phyloP scores from a whole-genome alignment of 2,797 vertebrate species.

The Emydoidea blandingii region DNA sequence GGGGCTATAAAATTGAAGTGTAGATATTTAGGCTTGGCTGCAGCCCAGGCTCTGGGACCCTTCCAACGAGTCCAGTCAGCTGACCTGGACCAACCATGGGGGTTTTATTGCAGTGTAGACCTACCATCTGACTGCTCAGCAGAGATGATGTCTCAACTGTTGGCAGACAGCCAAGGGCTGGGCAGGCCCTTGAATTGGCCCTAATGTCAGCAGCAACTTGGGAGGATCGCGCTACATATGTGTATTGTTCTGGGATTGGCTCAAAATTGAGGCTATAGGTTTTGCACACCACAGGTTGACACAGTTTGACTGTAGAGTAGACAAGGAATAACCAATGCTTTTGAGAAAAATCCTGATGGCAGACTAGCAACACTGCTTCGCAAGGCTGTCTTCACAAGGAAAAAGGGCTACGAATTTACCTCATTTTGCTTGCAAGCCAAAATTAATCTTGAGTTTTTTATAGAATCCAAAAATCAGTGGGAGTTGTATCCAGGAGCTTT shows the following conservation, averaged over 20 bases:
- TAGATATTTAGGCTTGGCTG: background rate
- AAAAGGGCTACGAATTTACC: slow-evolving; percentile 23
- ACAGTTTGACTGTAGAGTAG: background rate
- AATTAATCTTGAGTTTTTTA: slow-evolving; percentile 33
- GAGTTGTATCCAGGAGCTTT: background rate
- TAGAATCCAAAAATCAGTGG: background rate
- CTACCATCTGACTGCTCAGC: background rate
- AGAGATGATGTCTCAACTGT: background rate
- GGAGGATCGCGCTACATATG: background rate
- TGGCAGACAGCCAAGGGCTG: background rate
- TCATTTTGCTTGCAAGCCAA: slow-evolving; percentile 45
- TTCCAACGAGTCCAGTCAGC: background rate
- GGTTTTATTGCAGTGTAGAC: background rate
- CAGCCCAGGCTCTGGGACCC: background rate
- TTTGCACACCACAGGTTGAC: slow-evolving; percentile 20
- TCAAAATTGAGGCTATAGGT: background rate
- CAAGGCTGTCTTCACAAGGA: slow-evolving; percentile 36
- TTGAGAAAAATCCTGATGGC: slow-evolving; percentile 34
- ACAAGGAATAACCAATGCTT: slow-evolving; percentile 40
- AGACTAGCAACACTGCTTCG: slow-evolving; percentile 51
- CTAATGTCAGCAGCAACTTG: background rate
- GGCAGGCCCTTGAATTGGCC: background rate
- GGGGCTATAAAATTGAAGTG: background rate
- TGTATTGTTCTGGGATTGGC: background rate
- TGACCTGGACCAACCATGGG: background rate